These are phyloP conservation scores for Nymphalis polychloros DNA, from an alignment of 2,888 invertebrate genomes.

Conservation along the genomic window DNA sequence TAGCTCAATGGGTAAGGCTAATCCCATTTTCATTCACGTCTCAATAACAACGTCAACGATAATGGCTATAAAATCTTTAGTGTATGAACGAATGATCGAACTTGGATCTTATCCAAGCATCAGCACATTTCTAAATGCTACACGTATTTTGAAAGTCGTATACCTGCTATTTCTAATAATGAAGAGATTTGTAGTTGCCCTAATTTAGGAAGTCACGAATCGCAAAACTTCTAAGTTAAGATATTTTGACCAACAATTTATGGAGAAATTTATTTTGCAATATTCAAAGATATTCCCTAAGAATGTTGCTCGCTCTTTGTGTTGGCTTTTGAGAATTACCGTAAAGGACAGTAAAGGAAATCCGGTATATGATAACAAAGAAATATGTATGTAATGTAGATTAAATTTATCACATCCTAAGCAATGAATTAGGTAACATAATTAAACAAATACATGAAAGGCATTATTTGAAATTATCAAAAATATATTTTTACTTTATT, in stretches of 20 bases:
- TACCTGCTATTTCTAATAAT: not conserved
- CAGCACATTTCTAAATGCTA: not conserved
- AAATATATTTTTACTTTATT: too few relatives aligned
- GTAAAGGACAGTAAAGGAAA: not conserved
- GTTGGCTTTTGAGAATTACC: constrained; percentile 4
- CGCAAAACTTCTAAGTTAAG: not conserved
- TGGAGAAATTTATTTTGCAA: constrained; percentile 14
- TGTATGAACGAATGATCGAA: not conserved
- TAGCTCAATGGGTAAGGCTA: too few relatives aligned
- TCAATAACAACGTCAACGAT: not conserved
- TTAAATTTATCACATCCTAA: not conserved
- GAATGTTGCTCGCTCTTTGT: constrained; percentile 26
- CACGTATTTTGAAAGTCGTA: too few relatives aligned
- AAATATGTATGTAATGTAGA: constrained; percentile 2
- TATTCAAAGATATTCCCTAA: constrained; percentile 15
- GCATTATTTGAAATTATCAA: too few relatives aligned
- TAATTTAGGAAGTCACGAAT: not conserved
- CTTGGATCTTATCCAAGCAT: not conserved
- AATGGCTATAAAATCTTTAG: not conserved
- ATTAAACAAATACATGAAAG: too few relatives aligned
- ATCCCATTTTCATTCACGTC: not conserved
- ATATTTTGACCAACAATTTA: constrained; percentile 16
- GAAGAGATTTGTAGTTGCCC: not conserved
- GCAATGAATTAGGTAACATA: not conserved
- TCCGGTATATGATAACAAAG: not conserved